These are phyloP conservation scores for Stictonetta naevosa DNA, from an alignment of 2,113 vertebrate species.

Conservation along the genomic window DNA sequence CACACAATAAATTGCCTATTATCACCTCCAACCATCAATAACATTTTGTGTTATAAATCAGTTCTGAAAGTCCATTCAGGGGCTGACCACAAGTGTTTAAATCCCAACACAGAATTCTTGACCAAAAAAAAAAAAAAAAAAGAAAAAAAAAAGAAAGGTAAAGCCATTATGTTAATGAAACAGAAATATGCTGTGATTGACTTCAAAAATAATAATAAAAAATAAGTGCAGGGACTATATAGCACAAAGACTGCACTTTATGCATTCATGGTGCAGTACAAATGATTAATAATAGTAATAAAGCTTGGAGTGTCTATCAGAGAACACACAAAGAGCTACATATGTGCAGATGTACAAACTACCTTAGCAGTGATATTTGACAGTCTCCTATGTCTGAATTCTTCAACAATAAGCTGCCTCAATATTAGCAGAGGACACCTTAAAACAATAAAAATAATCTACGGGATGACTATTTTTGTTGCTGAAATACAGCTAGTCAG, in stretches of 20 bases:
- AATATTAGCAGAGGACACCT: background rate
- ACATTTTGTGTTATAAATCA: background rate
- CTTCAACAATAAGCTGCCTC: background rate
- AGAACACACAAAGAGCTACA: background rate
- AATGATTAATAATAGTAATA: background rate
- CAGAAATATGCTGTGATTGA: background rate
- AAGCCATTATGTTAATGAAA: background rate
- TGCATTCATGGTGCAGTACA: background rate
- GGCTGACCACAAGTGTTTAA: background rate
- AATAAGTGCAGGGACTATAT: background rate
- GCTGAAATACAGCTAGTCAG: background rate
- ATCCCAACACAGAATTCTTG: background rate
- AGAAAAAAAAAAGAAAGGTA: no score
- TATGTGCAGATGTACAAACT: background rate
- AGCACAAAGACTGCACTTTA: background rate
- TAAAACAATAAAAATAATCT: background rate
- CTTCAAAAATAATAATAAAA: slow-evolving; percentile 2
- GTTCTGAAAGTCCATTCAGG: background rate
- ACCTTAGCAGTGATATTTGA: background rate
- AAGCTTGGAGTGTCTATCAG: background rate
- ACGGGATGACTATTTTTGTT: background rate
- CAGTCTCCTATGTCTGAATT: background rate
- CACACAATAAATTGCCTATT: background rate
- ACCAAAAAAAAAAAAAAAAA: no score
- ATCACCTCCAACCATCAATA: background rate